These are phyloP conservation scores for Haemorhous mexicanus DNA, from an alignment of 2,113 vertebrate species.

Conservation along the genomic window DNA sequence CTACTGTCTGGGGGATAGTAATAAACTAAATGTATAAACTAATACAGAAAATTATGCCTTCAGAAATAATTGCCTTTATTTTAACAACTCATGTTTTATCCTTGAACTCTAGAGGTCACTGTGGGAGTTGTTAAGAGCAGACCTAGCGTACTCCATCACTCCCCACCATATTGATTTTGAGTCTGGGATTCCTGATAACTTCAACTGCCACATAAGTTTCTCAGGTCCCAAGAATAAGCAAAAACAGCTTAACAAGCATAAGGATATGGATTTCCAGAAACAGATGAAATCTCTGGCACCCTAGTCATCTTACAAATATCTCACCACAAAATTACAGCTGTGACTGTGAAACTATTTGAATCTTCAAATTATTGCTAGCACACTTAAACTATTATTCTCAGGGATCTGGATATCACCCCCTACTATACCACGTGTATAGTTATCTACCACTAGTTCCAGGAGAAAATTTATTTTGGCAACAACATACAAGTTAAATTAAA, in stretches of 20 bases:
- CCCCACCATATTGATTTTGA: constrained; percentile 12
- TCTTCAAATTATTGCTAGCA: background rate
- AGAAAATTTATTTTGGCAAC: background rate
- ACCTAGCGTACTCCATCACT: background rate
- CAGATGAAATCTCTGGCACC: background rate
- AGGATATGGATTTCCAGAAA: background rate
- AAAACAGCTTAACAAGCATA: background rate
- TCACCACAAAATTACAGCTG: background rate
- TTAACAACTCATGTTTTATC: background rate
- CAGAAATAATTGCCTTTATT: background rate
- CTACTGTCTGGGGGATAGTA: background rate
- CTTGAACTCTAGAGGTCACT: constrained; percentile 47
- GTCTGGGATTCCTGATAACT: background rate
- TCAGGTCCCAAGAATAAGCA: background rate
- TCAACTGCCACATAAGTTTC: background rate
- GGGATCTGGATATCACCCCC: background rate
- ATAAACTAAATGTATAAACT: background rate
- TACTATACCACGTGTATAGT: background rate
- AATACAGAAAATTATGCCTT: background rate
- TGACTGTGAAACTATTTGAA: background rate
- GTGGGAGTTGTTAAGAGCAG: background rate
- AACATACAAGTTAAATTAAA: background rate
- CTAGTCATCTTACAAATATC: background rate
- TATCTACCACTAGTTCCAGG: background rate
- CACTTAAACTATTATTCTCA: background rate